Evolutionary conservation across 2,888 invertebrate species (phyloP).

Genomic region (Phymatocera aterrima): DNA sequence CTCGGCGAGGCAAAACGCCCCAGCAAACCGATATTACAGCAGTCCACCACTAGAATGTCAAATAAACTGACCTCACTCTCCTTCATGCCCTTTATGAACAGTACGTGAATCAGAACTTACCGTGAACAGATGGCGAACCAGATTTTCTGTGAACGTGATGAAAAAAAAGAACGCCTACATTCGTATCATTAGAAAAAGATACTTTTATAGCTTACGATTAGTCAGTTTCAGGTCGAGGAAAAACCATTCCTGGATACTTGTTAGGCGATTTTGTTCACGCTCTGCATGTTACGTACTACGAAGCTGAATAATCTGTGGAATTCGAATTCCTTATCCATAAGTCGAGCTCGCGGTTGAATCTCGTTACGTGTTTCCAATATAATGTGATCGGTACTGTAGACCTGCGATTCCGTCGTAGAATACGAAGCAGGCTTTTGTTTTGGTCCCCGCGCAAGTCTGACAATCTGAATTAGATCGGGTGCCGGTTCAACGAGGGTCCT

Average conservation of each 20-base stretch:
- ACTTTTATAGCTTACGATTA: not conserved
- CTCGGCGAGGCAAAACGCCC: not conserved
- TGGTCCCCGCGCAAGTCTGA: not conserved
- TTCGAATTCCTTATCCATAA: not conserved
- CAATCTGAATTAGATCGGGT: conserved; percentile 5
- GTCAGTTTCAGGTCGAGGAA: not conserved
- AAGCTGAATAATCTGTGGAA: not conserved
- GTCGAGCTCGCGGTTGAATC: not conserved
- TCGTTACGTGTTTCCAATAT: not conserved
- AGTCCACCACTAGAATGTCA: conserved; percentile 16
- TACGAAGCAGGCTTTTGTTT: conserved; percentile 15
- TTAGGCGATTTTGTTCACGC: not conserved
- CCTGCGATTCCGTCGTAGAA: not conserved
- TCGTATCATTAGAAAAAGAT: not conserved
- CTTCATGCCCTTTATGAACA: not conserved
- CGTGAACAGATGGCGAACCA: not conserved
- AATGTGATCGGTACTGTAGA: not conserved
- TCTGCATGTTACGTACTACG: not conserved
- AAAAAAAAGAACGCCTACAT: not conserved
- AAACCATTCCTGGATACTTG: not conserved
- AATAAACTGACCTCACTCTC: conserved; percentile 15
- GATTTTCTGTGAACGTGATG: not conserved
- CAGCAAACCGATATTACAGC: conserved; percentile 22
- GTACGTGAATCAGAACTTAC: conserved; percentile 8
- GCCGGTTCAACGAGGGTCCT: not conserved